Evolutionary conservation across 2,888 invertebrate genomes (phyloP).

Genomic region (Cephus rjabovi): DNA sequence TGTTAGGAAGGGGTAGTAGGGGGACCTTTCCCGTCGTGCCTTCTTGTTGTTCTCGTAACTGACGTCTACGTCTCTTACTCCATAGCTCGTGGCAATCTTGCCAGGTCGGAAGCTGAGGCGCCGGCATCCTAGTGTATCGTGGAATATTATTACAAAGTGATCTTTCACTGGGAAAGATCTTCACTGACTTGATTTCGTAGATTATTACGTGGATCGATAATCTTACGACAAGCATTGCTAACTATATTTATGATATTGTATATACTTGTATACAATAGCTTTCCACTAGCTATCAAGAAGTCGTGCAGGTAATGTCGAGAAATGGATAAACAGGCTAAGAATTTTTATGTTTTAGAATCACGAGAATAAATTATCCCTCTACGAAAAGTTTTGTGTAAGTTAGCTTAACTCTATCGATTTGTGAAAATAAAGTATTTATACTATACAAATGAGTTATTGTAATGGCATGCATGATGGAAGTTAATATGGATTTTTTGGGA

Average conservation of each 20-base stretch:
- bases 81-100: conserved; percentile 99
- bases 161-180: background rate
- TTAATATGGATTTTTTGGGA: conserved; percentile 14
- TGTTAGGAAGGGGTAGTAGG: conserved; percentile 57
- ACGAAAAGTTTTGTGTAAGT: background rate
- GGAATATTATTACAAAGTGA: conserved; percentile 9
- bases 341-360: background rate
- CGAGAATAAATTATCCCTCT: background rate
- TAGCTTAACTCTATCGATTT: background rate
- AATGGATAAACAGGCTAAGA: no score
- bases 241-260: background rate
- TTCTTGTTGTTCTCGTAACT: conserved; percentile 82
- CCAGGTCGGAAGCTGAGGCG: conserved; percentile 90
- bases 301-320: background rate
- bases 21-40: conserved; percentile 53
- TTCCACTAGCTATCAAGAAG: background rate
- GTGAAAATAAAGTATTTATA: background rate
- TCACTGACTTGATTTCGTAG: background rate
- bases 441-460: background rate
- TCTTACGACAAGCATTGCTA: background rate
- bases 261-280: background rate
- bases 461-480: conserved; percentile 6
- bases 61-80: conserved; percentile 94
- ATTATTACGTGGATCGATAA: background rate
- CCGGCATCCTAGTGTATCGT: conserved; percentile 76